Conservation (phyloP, 2,797 vertebrate species). For the Capromys pilorides region DNA sequence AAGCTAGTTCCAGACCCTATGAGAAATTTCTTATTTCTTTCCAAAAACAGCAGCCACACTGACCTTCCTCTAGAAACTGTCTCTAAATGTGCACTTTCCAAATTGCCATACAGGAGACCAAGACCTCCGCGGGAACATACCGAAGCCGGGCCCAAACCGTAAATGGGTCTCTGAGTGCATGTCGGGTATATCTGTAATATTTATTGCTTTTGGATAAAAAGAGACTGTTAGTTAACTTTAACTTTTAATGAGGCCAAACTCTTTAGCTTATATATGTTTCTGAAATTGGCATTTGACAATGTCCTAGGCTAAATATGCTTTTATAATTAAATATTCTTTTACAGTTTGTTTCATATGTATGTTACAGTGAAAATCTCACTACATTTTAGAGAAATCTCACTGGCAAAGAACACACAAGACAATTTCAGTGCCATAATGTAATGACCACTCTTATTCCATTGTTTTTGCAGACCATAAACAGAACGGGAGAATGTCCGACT, state of each 20-base stretch:
- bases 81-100: background rate
- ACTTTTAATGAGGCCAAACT: background rate
- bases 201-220: background rate
- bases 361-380: slow-evolving; percentile 67
- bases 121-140: no score
- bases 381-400: slow-evolving; percentile 70
- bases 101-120: background rate
- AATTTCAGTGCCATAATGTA: slow-evolving; percentile 77
- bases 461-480: slow-evolving; percentile 93
- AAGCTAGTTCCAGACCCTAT: no score
- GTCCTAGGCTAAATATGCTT: background rate
- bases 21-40: background rate
- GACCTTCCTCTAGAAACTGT: background rate
- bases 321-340: background rate
- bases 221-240: background rate
- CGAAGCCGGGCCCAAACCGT: background rate
- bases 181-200: background rate
- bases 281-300: slow-evolving; percentile 53
- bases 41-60: background rate
- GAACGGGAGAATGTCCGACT: slow-evolving; percentile 93
- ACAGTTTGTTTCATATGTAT: background rate
- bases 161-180: background rate
- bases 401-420: slow-evolving; percentile 52
- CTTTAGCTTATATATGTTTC: background rate
- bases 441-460: slow-evolving; percentile 80